Percentiles rank a stretch among this genome's conserved stretches.
Evolutionary conservation across 1,140 invertebrate species (phyloP).

Genomic region (Drosophila seguyi): DNA sequence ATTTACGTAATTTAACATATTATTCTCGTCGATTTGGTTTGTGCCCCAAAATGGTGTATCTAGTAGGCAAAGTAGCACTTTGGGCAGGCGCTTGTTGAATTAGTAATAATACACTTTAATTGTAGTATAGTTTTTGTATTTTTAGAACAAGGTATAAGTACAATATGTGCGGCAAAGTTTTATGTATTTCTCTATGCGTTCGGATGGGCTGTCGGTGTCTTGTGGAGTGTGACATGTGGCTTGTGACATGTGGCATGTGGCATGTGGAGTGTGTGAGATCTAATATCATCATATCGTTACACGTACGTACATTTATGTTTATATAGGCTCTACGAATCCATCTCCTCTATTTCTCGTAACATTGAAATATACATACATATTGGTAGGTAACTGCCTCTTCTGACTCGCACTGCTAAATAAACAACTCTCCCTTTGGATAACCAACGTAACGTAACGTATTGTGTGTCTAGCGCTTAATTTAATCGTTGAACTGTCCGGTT

Average conservation of each 20-base stretch:
- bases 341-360: conserved; percentile 61
- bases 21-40: conserved; percentile 34
- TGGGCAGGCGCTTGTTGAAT: conserved; percentile 74
- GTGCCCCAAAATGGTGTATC: conserved; percentile 33
- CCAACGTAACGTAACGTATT: conserved; percentile 55
- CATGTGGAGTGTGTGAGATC: conserved; percentile 33
- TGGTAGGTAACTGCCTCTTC: conserved; percentile 29
- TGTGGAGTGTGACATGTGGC: not conserved
- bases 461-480: conserved; percentile 78
- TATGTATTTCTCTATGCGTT: conserved; percentile 21
- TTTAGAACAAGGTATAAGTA: conserved; percentile 56
- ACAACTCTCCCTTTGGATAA: conserved; percentile 50
- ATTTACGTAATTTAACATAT: conserved; percentile 5
- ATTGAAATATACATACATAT: conserved; percentile 73
- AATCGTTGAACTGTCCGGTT: conserved; percentile 75
- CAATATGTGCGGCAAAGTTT: conserved; percentile 55
- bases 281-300: conserved; percentile 59
- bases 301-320: conserved; percentile 45
- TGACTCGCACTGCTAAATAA: conserved; percentile 46
- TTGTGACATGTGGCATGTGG: conserved; percentile 8
- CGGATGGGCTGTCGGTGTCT: conserved; percentile 3
- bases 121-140: conserved; percentile 53
- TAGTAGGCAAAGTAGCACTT: conserved; percentile 69
- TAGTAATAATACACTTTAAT: conserved; percentile 70
- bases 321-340: conserved; percentile 52